Conservation (phyloP, 2,113 vertebrate genomes). For the Toxotes chatareus region DNA sequence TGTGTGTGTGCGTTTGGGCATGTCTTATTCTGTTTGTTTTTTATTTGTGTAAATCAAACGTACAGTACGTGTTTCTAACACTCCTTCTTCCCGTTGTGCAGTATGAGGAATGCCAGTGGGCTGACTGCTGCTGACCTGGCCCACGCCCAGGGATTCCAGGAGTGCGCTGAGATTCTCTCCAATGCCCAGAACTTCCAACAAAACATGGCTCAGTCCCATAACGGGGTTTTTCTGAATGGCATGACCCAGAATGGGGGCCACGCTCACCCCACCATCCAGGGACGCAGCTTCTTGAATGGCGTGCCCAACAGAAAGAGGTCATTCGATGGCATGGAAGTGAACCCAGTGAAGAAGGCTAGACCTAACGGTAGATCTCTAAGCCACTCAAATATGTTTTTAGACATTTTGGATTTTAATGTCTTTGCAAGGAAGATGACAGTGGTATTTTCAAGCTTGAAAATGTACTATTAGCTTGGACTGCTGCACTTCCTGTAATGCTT, state of each 20-base stretch:
- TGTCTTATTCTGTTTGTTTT: slow-evolving; percentile 41
- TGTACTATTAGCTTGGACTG: not conserved
- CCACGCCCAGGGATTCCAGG: slow-evolving; percentile 96
- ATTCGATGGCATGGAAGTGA: slow-evolving; percentile 88
- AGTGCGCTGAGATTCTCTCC: slow-evolving; percentile 95
- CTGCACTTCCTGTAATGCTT: not conserved
- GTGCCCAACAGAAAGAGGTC: slow-evolving; percentile 93
- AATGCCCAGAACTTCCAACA: slow-evolving; percentile 93
- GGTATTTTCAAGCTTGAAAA: not conserved
- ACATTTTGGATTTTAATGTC: not conserved
- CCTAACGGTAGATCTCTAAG: slow-evolving; percentile 86
- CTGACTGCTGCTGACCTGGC: slow-evolving; percentile 99
- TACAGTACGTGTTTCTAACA: slow-evolving; percentile 83
- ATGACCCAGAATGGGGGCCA: slow-evolving; percentile 87
- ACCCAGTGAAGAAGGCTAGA: slow-evolving; percentile 92
- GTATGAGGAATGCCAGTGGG: slow-evolving; percentile 99
- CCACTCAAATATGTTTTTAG: not conserved
- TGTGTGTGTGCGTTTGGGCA: slow-evolving; percentile 39
- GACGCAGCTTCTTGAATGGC: slow-evolving; percentile 84
- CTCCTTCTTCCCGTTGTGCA: slow-evolving; percentile 90
- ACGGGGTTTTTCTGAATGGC: slow-evolving; percentile 87
- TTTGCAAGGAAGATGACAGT: not conserved
- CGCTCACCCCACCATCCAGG: slow-evolving; percentile 83
- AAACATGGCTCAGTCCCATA: slow-evolving; percentile 81
- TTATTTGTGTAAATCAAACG: slow-evolving; percentile 52